Evolutionary conservation across 2,888 invertebrate genomes (phyloP).

Genomic region (Cerastis leucographa): DNA sequence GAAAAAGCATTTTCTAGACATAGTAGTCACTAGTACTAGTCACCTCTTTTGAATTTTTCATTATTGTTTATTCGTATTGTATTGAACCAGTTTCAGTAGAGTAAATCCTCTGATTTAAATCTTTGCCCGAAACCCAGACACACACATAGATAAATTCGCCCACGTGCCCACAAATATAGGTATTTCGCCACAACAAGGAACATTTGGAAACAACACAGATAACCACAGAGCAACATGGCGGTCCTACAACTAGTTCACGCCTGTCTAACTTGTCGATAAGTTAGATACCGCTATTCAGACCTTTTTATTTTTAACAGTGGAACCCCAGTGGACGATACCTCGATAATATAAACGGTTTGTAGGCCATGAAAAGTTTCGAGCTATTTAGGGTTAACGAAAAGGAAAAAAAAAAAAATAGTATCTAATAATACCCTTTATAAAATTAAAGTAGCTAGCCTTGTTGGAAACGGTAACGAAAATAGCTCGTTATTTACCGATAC

Average conservation of each 20-base stretch:
- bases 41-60: too few relatives aligned
- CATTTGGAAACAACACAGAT: constrained; percentile 39
- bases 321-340: constrained; percentile 37
- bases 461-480: constrained; percentile 8
- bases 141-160: background rate
- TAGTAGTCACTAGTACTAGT: too few relatives aligned
- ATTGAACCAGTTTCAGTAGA: background rate
- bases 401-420: background rate
- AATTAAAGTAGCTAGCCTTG: background rate
- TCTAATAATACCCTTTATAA: background rate
- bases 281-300: constrained; percentile 50
- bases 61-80: too few relatives aligned
- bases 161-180: background rate
- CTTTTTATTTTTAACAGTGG: constrained; percentile 52
- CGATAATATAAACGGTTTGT: constrained; percentile 34
- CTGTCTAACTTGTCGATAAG: constrained; percentile 62
- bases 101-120: background rate
- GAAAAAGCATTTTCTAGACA: too few relatives aligned
- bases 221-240: constrained; percentile 33
- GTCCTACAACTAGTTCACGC: constrained; percentile 45
- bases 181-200: constrained; percentile 17
- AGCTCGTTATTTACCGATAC: background rate
- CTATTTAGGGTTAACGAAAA: background rate
- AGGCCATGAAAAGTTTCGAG: background rate
- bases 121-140: background rate